These are phyloP conservation scores for Aurelia aurita complex sp. Pacific DNA, from an alignment of 30 jellyfish, hydroid and myxozoan species.

Conservation along the genomic window DNA sequence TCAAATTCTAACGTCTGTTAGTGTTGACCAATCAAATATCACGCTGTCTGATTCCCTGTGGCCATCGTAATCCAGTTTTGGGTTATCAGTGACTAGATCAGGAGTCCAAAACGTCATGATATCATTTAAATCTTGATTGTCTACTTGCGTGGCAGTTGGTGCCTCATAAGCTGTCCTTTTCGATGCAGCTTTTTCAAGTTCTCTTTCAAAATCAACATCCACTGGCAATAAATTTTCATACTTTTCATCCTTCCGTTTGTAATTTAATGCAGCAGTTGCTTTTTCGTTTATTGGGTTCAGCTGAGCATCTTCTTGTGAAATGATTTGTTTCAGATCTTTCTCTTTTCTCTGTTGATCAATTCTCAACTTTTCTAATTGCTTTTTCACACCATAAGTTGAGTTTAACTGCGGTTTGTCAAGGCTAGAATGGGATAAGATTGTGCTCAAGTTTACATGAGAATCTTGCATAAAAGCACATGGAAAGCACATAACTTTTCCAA, in stretches of 20 bases:
- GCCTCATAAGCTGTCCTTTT: conserved; percentile 31
- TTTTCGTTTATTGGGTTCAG: conserved; percentile 34
- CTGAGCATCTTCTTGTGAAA: background rate
- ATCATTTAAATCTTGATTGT: conserved; percentile 1
- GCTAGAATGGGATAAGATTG: conserved; percentile 9
- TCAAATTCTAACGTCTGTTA: too few relatives aligned
- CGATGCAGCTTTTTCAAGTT: conserved; percentile 47
- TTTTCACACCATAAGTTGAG: conserved; percentile 58
- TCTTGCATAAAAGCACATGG: too few relatives aligned
- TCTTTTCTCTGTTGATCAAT: background rate
- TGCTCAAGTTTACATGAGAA: too few relatives aligned
- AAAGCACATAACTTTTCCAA: too few relatives aligned
- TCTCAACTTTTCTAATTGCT: conserved; percentile 46
- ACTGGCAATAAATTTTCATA: conserved; percentile 39
- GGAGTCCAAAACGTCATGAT: conserved; percentile 57
- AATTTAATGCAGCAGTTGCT: conserved; percentile 66
- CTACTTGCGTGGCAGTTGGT: background rate
- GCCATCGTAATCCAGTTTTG: conserved; percentile 62
- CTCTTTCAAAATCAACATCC: conserved; percentile 42
- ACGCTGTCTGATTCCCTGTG: too few relatives aligned
- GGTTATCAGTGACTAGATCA: conserved; percentile 64
- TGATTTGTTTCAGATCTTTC: background rate
- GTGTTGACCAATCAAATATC: too few relatives aligned
- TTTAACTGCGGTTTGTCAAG: conserved; percentile 65
- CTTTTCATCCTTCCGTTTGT: conserved; percentile 23